Percentiles rank a stretch among this genome's conserved stretches.
Conservation (phyloP, 2,797 vertebrate species). For the Phylloscopus collybita region DNA sequence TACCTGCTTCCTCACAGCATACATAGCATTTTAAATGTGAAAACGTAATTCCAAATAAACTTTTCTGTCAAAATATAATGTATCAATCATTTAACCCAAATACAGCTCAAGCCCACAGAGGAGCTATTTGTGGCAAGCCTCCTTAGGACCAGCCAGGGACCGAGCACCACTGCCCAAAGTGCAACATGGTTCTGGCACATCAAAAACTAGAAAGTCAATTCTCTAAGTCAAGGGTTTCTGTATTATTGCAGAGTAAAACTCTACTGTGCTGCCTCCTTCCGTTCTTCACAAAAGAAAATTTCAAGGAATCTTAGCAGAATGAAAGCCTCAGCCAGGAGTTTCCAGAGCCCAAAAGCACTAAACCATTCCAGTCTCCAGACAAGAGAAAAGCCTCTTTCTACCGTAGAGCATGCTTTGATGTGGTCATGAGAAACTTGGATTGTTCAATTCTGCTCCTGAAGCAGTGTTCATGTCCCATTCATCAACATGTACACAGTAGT, state of each 20-base stretch:
- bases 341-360: neutral
- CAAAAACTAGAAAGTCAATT: neutral
- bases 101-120: neutral
- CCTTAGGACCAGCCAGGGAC: neutral
- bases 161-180: neutral
- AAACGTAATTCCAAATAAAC: neutral
- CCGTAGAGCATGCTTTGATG: neutral
- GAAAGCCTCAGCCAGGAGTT: neutral
- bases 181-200: neutral
- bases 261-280: neutral
- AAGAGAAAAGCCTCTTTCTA: neutral
- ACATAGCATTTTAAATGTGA: rapidly evolving
- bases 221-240: neutral
- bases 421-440: neutral
- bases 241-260: neutral
- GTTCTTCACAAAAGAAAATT: neutral
- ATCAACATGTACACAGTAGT: rapidly evolving
- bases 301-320: neutral
- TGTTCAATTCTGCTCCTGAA: neutral
- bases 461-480: neutral
- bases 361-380: neutral
- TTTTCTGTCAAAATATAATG: rapidly evolving
- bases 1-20: neutral
- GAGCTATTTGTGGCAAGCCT: rapidly evolving
- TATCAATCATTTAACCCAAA: neutral